Percentiles rank a stretch among this genome's conserved stretches.
phyloP scores from a whole-genome alignment of 2,797 vertebrate genomes.

The Gallirallus australis region DNA sequence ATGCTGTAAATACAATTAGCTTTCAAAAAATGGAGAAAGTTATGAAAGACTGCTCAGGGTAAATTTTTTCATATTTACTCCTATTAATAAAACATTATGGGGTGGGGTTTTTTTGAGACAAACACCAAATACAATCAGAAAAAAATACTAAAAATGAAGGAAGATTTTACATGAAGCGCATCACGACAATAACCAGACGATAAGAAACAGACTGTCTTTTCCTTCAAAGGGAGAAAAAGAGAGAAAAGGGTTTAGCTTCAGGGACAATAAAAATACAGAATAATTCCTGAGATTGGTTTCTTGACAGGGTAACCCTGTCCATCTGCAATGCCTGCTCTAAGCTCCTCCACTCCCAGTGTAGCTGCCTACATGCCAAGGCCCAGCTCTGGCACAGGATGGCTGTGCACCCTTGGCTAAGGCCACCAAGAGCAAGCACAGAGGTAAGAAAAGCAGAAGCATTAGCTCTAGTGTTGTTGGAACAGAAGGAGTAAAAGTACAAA shows the following conservation, averaged over 20 bases:
- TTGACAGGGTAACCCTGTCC: no score
- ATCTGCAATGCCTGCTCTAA: no score
- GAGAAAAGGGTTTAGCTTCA: no score
- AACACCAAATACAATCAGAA: background rate
- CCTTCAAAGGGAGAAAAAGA: background rate
- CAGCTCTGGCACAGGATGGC: no score
- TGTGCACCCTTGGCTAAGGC: no score
- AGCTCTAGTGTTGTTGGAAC: background rate
- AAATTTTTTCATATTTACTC: background rate
- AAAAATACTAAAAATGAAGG: background rate
- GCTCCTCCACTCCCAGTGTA: no score
- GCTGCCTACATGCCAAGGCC: no score
- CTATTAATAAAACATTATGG: background rate
- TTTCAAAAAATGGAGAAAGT: conserved; percentile 1
- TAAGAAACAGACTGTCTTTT: background rate
- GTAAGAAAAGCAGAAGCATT: background rate
- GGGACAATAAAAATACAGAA: background rate
- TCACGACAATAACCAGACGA: background rate
- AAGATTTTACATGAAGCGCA: background rate
- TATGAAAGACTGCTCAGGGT: background rate
- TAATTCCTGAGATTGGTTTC: no score
- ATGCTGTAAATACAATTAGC: conserved; percentile 58
- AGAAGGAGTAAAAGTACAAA: background rate
- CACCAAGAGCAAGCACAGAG: no score
- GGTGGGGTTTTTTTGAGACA: background rate